phyloP scores from a whole-genome alignment of 2,113 vertebrate species.

The Dipodomys ordii region DNA sequence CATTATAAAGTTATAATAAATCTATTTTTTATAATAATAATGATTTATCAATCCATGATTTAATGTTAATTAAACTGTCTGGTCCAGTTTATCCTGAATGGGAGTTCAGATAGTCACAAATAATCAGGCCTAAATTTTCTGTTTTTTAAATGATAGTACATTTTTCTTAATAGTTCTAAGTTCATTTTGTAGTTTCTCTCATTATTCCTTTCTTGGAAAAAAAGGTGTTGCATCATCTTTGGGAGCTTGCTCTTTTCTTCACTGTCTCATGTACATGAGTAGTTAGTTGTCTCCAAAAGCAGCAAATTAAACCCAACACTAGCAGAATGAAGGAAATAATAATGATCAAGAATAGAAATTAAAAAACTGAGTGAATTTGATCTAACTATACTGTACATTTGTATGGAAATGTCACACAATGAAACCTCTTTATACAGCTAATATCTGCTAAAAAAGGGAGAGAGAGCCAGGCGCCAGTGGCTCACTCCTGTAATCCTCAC shows the following conservation, averaged over 20 bases:
- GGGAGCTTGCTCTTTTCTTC: background rate
- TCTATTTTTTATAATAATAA: background rate
- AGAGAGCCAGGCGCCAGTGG: too few species aligned
- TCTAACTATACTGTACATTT: too few species aligned
- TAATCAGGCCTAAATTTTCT: slow-evolving; percentile 6
- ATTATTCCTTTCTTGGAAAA: background rate
- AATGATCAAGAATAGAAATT: too few species aligned
- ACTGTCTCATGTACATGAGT: background rate
- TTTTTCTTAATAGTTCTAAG: slow-evolving; percentile 15
- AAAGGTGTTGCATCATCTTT: background rate
- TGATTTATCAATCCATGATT: slow-evolving; percentile 18
- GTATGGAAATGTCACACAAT: too few species aligned
- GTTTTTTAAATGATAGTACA: background rate
- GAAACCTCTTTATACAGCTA: too few species aligned
- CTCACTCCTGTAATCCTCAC: too few species aligned
- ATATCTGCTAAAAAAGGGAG: too few species aligned
- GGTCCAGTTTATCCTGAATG: background rate
- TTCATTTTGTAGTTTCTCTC: background rate
- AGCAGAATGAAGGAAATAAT: too few species aligned
- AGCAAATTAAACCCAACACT: too few species aligned
- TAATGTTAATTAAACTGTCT: background rate
- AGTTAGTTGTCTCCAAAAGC: background rate
- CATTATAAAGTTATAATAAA: background rate
- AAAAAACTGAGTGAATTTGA: too few species aligned
- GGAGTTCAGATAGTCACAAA: background rate